Evolutionary conservation across 2,888 invertebrate species (phyloP), one percentile per base, ranked within the genome.

Genomic region (Perizoma affinitatum): DNA sequence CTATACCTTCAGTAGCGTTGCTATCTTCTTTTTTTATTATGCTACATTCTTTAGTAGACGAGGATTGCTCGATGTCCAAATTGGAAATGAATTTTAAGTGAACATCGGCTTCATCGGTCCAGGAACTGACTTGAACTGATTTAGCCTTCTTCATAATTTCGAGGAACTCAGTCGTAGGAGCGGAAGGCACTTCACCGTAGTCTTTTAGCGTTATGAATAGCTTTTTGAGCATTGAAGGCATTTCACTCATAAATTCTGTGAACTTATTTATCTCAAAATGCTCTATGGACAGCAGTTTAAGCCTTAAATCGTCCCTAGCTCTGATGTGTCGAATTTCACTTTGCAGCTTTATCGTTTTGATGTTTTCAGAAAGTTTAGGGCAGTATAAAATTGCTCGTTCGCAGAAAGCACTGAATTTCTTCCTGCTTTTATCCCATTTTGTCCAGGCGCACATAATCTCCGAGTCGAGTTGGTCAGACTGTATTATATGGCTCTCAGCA

Each of bases 131-230:
- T 73, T 93, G 93, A 0, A 93, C 90, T 0, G 94, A 93, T 71
- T 95, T 95, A 0, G 94, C 88, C 62, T 93, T 91, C 65, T 93
- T 93, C 69, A 94, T 89, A 0, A 95, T 74, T 6, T 94, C 93
- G 36, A 94, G 80, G 67, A 95, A 95, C 63, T 95, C 93, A 0
- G 84, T 78, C 0, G 91, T 93, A 70, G 95, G 80, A 0, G 90
- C 84, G 0, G 94, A 93, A 0, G 95, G 94, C 2, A 92, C 88
- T 54, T 92, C 91, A 33, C 94, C 94, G 59, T 94, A 93, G 0
- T 94, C 95, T 74, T 93, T 90, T 5, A 95, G 83, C 0, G 93
- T 93, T 9, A 93, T 78, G 71, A 94, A 95, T 46, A 94, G 90
- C 54, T 93, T 93, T 61, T 94, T 93, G 5, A 95, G 78, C 70